A percentile compares a stretch with the other conserved stretches of the same genome.
phyloP scores from a whole-genome alignment of 2,888 invertebrate species.

The Sicus ferrugineus region DNA sequence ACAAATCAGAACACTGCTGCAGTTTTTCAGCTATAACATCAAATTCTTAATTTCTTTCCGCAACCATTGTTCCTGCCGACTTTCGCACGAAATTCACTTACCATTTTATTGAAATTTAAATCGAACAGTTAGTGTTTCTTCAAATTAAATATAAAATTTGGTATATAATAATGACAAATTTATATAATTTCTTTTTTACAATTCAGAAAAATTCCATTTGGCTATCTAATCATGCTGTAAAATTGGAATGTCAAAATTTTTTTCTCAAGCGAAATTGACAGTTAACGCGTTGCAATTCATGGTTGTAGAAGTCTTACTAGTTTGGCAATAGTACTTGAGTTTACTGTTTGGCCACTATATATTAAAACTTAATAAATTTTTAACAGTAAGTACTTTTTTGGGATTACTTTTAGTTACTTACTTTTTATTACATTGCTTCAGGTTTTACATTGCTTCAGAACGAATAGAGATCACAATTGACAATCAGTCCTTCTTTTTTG shows the following conservation, averaged over 20 bases:
- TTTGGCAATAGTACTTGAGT: too few species aligned
- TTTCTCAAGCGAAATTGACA: constrained; percentile 32
- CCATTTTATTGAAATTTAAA: constrained; percentile 46
- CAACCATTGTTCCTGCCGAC: constrained; percentile 23
- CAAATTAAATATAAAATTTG: constrained; percentile 39
- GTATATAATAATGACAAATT: constrained; percentile 49
- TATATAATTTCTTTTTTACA: constrained; percentile 56
- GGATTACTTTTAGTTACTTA: too few species aligned
- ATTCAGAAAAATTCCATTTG: constrained; percentile 21
- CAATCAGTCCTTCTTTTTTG: too few species aligned
- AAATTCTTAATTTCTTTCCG: background rate
- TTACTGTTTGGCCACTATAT: too few species aligned
- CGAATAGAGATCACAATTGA: too few species aligned
- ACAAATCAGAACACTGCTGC: background rate
- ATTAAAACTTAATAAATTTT: too few species aligned
- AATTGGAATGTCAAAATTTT: constrained; percentile 40
- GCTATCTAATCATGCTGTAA: constrained; percentile 44
- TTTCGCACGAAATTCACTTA: constrained; percentile 46
- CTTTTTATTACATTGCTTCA: too few species aligned
- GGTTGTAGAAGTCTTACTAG: too few species aligned
- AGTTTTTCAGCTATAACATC: constrained; percentile 13
- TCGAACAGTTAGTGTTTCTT: constrained; percentile 21
- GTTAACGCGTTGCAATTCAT: too few species aligned
- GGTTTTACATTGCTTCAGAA: too few species aligned
- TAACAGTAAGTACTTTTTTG: too few species aligned